Percentiles rank a stretch among this genome's conserved stretches.
phyloP scores from a whole-genome alignment of 1,140 invertebrate species.

The Tyrophagus putrescentiae region DNA sequence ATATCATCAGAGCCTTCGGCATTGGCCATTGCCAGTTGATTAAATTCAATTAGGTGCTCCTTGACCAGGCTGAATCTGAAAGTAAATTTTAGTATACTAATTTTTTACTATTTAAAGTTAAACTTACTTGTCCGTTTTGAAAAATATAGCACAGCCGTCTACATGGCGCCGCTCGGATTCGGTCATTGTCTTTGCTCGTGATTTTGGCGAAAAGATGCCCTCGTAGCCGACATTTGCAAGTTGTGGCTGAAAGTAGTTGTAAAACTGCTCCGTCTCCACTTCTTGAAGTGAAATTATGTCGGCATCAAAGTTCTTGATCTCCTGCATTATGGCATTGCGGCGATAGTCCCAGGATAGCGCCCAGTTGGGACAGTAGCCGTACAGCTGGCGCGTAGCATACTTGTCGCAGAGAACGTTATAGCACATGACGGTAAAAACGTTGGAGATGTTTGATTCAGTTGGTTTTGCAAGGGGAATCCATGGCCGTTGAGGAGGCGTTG shows the following conservation, averaged over 20 bases:
- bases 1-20: constrained; percentile 95
- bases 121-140: constrained; percentile 75
- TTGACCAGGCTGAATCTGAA: constrained; percentile 78
- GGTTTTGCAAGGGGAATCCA: constrained; percentile 80
- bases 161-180: constrained; percentile 92
- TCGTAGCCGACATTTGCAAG: constrained; percentile 78
- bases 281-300: constrained; percentile 97
- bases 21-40: constrained; percentile 93
- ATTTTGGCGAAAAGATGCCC: constrained; percentile 98
- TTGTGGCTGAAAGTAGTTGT: constrained; percentile 88
- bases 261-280: constrained; percentile 97
- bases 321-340: constrained; percentile 91
- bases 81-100: constrained; percentile 4
- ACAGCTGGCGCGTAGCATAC: constrained; percentile 69
- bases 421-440: constrained; percentile 83
- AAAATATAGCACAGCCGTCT: constrained; percentile 98
- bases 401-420: constrained; percentile 99
- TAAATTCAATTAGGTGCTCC: constrained; percentile 91
- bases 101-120: background rate
- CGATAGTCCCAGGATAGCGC: constrained; percentile 95
- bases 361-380: constrained; percentile 49
- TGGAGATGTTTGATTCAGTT: constrained; percentile 56
- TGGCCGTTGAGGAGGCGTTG: constrained; percentile 70
- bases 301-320: constrained; percentile 86
- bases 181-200: constrained; percentile 92